phyloP scores from a whole-genome alignment of 2,113 vertebrate genomes.

The Elephas maximus region DNA sequence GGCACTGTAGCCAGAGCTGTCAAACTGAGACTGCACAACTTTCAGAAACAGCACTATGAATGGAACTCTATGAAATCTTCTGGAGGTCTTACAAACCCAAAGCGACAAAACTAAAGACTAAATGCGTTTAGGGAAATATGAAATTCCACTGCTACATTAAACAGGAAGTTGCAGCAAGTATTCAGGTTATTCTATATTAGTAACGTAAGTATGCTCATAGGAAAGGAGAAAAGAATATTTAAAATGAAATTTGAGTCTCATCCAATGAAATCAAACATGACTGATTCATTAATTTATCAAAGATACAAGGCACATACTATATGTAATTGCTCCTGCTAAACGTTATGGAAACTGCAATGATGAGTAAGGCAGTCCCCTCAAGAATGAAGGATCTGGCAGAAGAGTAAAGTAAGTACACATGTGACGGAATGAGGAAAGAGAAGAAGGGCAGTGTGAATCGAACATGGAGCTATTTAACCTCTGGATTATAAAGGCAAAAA shows the following conservation, averaged over 20 bases:
- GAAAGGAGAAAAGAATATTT: neutral
- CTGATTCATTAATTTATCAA: neutral
- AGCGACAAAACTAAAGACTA: neutral
- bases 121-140: neutral
- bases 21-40: neutral
- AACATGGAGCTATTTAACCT: neutral
- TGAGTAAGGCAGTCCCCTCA: neutral
- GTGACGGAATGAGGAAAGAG: neutral
- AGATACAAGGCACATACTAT: neutral
- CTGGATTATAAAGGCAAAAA: conserved; percentile 7
- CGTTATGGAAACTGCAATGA: neutral
- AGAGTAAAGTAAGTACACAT: neutral
- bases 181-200: neutral
- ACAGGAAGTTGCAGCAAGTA: neutral
- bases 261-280: neutral
- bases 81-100: neutral
- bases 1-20: neutral
- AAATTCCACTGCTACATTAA: neutral
- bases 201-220: neutral
- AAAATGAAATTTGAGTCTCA: conserved; percentile 34
- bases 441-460: neutral
- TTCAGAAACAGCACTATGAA: neutral
- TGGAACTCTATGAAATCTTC: neutral
- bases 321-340: neutral
- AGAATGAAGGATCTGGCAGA: neutral